Evolutionary conservation across 2,113 vertebrate genomes (phyloP), one percentile per base, ranked within the genome.

Genomic region (Vombatus ursinus): DNA sequence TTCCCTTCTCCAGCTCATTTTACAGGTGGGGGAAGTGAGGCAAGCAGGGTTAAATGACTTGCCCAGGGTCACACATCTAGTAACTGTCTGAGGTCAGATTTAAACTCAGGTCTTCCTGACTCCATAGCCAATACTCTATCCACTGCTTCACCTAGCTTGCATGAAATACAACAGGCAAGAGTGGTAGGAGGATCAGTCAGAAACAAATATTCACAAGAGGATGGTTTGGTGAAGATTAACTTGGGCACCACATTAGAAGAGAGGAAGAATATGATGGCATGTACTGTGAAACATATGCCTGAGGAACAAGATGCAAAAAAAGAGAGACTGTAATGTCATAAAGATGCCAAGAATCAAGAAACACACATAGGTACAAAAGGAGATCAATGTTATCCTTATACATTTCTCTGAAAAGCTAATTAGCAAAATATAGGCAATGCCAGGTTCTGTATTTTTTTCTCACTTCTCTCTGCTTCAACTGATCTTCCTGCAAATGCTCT

Each of bases 281-380:
- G 4, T 37, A 23, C 12, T 11, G 28, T 92, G 44, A 50, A 31
- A 77, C 1, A 48, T 54, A 92, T 96, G 90, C 52, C 68, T 50
- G 44, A 77, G 52, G 14, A 91, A 49, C 89, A 92, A 94, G 24
- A 95, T 53, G 52, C 52, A 49, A 90, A 91, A 90, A 95, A 95
- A 31, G 51, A 95, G 61, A 52, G 3, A 52, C 2, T 52, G 52
- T 92, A n/a, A 49, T 52, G 57, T 53, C 93, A 90, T 93, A 52
- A 93, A 52, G 51, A 68, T 96, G 95, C 91, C 95, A 97, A 95
- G 52, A 91, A 92, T 52, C 26, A 4, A 93, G 94, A 97, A 96
- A 84, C 12, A 93, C 90, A 22, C 61, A 52, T 24, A 53, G n/a
- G 19, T 44, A 90, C 49, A 95, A 92, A 96, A 94, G 95, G 90